phyloP scores from a whole-genome alignment of 2,113 vertebrate genomes.

The Lampris incognitus region DNA sequence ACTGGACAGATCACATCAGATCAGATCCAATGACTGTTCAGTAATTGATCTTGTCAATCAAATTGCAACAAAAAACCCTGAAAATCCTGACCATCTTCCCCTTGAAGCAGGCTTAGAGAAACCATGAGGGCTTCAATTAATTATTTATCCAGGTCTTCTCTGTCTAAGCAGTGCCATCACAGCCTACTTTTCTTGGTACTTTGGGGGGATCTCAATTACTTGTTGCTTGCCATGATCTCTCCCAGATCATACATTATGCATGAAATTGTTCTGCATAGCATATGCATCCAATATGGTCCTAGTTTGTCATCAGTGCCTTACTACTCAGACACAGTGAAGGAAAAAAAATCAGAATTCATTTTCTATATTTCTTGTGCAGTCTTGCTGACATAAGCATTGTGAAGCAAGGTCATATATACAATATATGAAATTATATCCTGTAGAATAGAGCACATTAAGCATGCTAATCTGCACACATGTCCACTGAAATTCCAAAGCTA shows the following conservation, averaged over 20 bases:
- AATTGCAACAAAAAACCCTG: constrained; percentile 1
- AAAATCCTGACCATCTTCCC: background rate
- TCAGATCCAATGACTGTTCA: background rate
- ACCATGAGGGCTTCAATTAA: constrained; percentile 31
- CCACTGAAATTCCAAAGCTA: background rate
- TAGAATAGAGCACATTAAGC: background rate
- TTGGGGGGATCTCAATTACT: constrained; percentile 38
- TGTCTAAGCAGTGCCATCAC: constrained; percentile 30
- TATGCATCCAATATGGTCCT: constrained; percentile 23
- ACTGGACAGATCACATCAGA: background rate
- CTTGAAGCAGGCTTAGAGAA: constrained; percentile 24
- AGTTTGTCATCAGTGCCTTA: background rate
- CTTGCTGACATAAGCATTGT: too few species aligned
- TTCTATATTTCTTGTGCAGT: too few species aligned
- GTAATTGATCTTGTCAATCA: background rate
- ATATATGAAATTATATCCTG: background rate
- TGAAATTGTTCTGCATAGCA: constrained; percentile 33
- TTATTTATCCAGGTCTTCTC: constrained; percentile 45
- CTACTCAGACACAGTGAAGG: background rate
- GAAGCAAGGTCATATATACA: background rate
- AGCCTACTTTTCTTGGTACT: constrained; percentile 57
- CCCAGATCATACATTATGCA: constrained; percentile 57
- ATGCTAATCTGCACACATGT: background rate
- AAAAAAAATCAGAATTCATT: background rate
- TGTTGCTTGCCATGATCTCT: constrained; percentile 62